phyloP scores from a whole-genome alignment of 2,113 vertebrate genomes.

The Dunckerocampus dactyliophorus region DNA sequence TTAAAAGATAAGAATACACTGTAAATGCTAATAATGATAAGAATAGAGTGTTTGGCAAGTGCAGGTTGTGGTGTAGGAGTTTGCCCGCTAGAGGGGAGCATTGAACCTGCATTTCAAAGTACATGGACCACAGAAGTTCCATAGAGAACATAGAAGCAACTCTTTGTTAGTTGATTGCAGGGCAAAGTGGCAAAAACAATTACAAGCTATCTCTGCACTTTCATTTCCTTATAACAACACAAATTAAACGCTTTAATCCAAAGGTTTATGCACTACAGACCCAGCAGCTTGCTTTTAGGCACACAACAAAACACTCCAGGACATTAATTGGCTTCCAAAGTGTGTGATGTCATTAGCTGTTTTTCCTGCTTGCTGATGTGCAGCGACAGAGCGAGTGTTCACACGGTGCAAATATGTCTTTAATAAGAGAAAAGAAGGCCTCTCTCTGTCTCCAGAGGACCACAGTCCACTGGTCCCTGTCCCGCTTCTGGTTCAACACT shows the following conservation, averaged over 20 bases:
- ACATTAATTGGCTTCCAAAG: not conserved
- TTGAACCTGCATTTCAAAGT: not conserved
- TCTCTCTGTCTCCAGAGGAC: conserved; percentile 10
- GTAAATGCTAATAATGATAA: too few species aligned
- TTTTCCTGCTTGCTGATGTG: conserved; percentile 13
- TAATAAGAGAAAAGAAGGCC: conserved; percentile 12
- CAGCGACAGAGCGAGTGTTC: conserved; percentile 3
- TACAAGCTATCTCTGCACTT: too few species aligned
- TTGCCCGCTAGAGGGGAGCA: conserved; percentile 46
- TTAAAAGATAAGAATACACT: not conserved
- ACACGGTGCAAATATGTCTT: conserved; percentile 22
- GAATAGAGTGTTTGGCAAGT: too few species aligned
- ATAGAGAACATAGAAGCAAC: too few species aligned
- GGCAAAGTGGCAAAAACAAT: too few species aligned
- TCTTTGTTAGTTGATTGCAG: too few species aligned
- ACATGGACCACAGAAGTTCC: not conserved
- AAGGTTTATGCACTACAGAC: too few species aligned
- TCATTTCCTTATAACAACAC: too few species aligned
- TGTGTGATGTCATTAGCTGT: not conserved
- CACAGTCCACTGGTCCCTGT: conserved; percentile 17
- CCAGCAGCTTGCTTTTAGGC: too few species aligned
- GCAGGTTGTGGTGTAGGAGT: conserved; percentile 10
- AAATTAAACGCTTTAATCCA: too few species aligned
- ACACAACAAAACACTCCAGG: not conserved
- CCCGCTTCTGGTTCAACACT: conserved; percentile 31